A percentile compares a stretch with the other conserved stretches of the same genome.
Conservation (phyloP, 2,113 vertebrate species). For the Cyanoramphus novaezelandiae region DNA sequence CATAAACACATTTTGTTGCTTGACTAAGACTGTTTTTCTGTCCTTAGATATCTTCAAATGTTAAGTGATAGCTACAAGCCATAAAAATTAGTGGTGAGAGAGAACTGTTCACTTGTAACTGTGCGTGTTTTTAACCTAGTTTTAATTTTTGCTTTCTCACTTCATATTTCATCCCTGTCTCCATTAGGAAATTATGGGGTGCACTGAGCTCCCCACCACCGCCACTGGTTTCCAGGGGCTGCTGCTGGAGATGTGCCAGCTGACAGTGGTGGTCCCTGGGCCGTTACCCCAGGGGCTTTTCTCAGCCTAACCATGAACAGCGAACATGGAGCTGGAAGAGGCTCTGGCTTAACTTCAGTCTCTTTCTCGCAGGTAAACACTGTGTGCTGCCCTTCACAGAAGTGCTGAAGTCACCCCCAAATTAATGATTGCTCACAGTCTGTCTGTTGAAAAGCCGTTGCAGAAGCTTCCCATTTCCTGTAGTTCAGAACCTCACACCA, state of each 20-base stretch:
- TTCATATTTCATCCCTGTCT: background rate
- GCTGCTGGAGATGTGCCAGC: background rate
- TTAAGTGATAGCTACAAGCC: background rate
- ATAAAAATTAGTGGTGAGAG: background rate
- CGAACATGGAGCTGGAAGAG: background rate
- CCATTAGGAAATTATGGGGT: background rate
- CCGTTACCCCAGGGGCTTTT: background rate
- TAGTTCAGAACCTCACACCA: background rate
- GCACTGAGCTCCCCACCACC: background rate
- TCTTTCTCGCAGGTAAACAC: background rate
- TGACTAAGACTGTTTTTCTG: background rate
- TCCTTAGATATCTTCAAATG: background rate
- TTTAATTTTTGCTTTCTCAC: background rate
- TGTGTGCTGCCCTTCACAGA: background rate
- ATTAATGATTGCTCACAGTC: background rate
- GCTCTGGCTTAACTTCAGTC: background rate
- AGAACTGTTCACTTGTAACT: background rate
- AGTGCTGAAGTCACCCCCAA: background rate
- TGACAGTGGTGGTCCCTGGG: fast-evolving
- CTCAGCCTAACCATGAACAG: background rate
- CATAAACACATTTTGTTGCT: background rate
- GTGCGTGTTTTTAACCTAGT: background rate
- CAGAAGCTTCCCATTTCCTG: fast-evolving
- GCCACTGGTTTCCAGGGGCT: fast-evolving
- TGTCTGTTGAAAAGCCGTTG: background rate